Evolutionary conservation across 2,888 invertebrate species (phyloP), one percentile per base, ranked within the genome.

Genomic region (Argyra leucocephala): DNA sequence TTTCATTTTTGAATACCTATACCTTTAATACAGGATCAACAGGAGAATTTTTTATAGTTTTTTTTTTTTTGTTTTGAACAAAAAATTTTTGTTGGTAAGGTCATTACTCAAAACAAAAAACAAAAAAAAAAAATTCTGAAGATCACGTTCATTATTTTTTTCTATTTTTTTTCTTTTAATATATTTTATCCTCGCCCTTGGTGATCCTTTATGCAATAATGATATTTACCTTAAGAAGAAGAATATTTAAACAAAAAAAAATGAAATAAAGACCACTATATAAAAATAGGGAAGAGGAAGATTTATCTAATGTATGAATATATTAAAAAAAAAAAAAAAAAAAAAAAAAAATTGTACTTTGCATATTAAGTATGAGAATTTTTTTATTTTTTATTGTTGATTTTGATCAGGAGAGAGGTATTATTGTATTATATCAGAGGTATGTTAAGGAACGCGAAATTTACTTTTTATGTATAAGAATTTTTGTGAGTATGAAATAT

Each of bases 331-430:
- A 31, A 31, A 31, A 31, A 31, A 7, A 10, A 7, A 31, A 31
- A 7, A 31, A 31, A 31, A 18, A 48, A 48, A 15, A 12, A 12
- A 12, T 48, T 48, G 4, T 18, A 48, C 48, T 48, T 48, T 48
- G 48, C 48, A 48, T 48, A 48, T 48, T 48, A 48, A 48, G 48
- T 48, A 48, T 48, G 48, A 48, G 48, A 48, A 48, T 12, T 18
- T 48, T 48, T 48, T 15, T 12, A 31, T 48, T 48, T 15, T 48
- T 48, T n/a, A 15, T n/a, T 31, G 7, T 12, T 31, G 12, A 31
- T 31, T 31, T 6, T 10, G 12, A 31, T 31, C 31, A 12, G 31
- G 31, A 31, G 48, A 48, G 18, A 15, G 5, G 15, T 18, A 48
- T 3, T n/a, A n/a, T n/a, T n/a, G n/a, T n/a, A n/a, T n/a, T n/a